Evolutionary conservation across 2,797 vertebrate species (phyloP).

Genomic region (Selene dorsalis): DNA sequence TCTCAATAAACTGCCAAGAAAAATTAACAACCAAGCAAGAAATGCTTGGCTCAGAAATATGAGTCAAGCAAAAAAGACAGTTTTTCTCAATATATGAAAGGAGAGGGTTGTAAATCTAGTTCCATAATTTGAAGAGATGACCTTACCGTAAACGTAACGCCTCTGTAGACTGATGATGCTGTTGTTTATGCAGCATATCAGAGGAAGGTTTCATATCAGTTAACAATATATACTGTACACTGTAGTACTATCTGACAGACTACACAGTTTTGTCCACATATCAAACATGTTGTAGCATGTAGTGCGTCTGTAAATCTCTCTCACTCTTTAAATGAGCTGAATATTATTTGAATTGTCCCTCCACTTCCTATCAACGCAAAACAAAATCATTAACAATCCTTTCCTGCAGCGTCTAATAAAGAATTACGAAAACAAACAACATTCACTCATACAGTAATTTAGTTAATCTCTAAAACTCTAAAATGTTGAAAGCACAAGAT

Average conservation of each 20-base stretch:
- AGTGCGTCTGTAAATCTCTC: not conserved
- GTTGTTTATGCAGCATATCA: not conserved
- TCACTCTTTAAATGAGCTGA: not conserved
- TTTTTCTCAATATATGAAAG: not conserved
- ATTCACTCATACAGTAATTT: not conserved
- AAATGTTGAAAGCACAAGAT: not conserved
- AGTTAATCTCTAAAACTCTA: not conserved
- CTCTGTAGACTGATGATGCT: not conserved
- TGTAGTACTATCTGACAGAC: not conserved
- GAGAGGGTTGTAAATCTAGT: not conserved
- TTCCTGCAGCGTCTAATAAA: not conserved
- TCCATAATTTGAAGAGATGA: not conserved
- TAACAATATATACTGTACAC: not conserved
- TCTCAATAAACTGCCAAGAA: conserved; percentile 1
- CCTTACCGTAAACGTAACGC: too few species aligned
- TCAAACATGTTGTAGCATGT: not conserved
- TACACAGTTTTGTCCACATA: not conserved
- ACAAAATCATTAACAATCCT: not conserved
- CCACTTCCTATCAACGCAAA: not conserved
- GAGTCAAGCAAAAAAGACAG: not conserved
- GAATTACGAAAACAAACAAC: not conserved
- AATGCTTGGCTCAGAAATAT: not conserved
- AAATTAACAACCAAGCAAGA: not conserved
- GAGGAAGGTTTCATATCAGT: not conserved
- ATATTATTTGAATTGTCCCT: not conserved